Evolutionary conservation across 1,140 invertebrate species (phyloP).

Genomic region (Hylyphantes graminicola): DNA sequence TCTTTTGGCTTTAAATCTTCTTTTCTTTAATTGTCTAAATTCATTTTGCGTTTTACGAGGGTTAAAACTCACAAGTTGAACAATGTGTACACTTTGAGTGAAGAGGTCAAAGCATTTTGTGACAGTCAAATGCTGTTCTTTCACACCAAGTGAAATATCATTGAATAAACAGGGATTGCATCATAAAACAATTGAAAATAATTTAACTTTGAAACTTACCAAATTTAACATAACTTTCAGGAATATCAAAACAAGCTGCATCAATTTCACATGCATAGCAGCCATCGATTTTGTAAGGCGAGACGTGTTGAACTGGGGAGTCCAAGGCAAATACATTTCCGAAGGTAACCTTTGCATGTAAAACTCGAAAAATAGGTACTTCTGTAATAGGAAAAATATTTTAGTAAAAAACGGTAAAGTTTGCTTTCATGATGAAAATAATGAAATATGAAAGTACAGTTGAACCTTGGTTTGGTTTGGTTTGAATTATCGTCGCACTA

Average conservation of each 20-base stretch:
- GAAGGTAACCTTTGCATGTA: conserved; percentile 96
- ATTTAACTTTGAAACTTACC: conserved; percentile 62
- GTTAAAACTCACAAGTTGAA: too few relatives aligned
- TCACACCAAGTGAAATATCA: too few relatives aligned
- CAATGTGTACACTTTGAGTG: too few relatives aligned
- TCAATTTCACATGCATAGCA: conserved; percentile 71
- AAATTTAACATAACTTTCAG: conserved; percentile 77
- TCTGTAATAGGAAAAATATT: conserved; percentile 72
- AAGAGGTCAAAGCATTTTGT: too few relatives aligned
- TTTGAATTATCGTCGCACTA: too few relatives aligned
- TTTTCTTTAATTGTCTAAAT: too few relatives aligned
- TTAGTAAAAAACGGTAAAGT: neutral
- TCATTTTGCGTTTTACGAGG: too few relatives aligned
- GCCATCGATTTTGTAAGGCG: conserved; percentile 76
- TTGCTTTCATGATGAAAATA: neutral
- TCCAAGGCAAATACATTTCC: conserved; percentile 94
- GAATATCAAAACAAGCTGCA: conserved; percentile 83
- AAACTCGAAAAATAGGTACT: conserved; percentile 96
- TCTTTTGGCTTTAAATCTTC: too few relatives aligned
- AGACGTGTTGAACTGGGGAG: conserved; percentile 78
- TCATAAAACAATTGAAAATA: neutral
- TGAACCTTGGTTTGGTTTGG: too few relatives aligned
- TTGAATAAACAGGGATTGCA: neutral
- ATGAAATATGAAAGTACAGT: too few relatives aligned
- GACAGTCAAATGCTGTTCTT: too few relatives aligned